Conservation (phyloP, 2,113 vertebrate species). For the Platycercus adscitus region DNA sequence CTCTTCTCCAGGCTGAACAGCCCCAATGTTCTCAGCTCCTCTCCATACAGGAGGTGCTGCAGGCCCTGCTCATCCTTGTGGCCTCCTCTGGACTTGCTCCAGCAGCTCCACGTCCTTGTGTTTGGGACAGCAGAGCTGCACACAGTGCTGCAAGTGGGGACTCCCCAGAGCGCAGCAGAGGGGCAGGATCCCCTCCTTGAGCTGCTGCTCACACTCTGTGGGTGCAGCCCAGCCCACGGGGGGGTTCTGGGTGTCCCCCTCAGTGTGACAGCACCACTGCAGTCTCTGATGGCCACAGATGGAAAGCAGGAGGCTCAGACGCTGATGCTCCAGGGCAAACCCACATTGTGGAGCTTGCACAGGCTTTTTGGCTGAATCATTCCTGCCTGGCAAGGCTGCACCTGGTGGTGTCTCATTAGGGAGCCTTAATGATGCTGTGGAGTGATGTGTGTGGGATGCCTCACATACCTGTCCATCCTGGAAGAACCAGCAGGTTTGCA, state of each 20-base stretch:
- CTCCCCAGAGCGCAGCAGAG: neutral
- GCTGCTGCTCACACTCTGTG: neutral
- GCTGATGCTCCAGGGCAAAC: neutral
- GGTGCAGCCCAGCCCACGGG: neutral
- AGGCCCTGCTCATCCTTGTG: neutral
- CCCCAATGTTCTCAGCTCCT: neutral
- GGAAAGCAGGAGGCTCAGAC: neutral
- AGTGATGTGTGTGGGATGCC: neutral
- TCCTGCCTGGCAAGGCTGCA: neutral
- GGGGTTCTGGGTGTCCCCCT: neutral
- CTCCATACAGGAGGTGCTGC: neutral
- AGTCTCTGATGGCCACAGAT: neutral
- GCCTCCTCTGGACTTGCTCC: neutral
- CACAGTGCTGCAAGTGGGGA: neutral
- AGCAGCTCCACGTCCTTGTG: neutral
- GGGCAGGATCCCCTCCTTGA: neutral
- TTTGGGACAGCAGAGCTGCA: neutral
- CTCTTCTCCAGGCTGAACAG: neutral
- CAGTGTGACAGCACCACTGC: accelerated
- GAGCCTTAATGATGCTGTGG: neutral
- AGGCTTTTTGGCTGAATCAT: neutral
- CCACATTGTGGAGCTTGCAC: accelerated
- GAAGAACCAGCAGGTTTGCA: neutral
- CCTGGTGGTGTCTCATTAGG: neutral
- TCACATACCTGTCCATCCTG: accelerated